Evolutionary conservation across 2,888 invertebrate species (phyloP).

Genomic region (Crocallis elinguaria): DNA sequence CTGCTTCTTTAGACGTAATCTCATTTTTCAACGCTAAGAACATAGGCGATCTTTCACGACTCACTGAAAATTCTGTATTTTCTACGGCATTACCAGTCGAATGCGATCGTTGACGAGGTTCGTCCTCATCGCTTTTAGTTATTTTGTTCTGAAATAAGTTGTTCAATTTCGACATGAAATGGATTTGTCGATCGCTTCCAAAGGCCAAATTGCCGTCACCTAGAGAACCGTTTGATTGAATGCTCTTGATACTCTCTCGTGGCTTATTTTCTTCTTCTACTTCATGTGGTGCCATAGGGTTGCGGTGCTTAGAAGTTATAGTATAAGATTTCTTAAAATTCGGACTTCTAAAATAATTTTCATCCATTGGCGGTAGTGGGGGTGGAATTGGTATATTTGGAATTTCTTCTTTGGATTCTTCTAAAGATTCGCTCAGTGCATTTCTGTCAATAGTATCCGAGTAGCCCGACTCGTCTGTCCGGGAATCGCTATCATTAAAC

Average conservation of each 20-base stretch:
- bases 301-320: conserved; percentile 48
- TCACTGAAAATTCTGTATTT: conserved; percentile 48
- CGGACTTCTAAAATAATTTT: conserved; percentile 59
- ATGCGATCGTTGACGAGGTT: conserved; percentile 64
- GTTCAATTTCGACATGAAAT: conserved; percentile 75
- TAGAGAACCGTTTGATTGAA: conserved; percentile 57
- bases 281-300: conserved; percentile 29
- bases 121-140: conserved; percentile 55
- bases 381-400: conserved; percentile 72
- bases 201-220: conserved; percentile 63
- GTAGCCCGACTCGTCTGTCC: conserved; percentile 78
- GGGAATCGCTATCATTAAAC: conserved; percentile 74
- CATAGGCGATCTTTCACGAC: conserved; percentile 54
- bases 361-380: conserved; percentile 74
- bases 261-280: conserved; percentile 48
- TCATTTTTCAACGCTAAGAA: conserved; percentile 72
- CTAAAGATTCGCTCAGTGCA: conserved; percentile 56
- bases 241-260: conserved; percentile 59
- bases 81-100: conserved; percentile 68
- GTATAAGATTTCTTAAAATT: conserved; percentile 55
- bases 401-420: conserved; percentile 50
- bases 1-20: conserved; percentile 54
- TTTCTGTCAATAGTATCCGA: conserved; percentile 74
- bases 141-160: conserved; percentile 71
- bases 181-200: conserved; percentile 65